phyloP scores from a whole-genome alignment of 2,888 invertebrate genomes.

The Prosopocoilus inquinatus region DNA sequence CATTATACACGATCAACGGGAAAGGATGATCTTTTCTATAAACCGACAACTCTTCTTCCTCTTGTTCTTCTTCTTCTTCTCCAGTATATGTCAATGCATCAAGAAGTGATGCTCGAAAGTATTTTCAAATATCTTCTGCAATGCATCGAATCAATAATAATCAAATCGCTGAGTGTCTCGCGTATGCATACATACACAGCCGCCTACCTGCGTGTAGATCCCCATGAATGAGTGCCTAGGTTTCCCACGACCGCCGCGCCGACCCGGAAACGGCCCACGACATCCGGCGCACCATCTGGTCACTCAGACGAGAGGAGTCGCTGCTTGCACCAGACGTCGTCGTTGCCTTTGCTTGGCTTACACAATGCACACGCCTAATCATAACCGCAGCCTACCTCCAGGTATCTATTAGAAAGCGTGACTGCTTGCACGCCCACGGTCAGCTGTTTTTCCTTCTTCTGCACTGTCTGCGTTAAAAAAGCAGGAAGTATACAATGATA shows the following conservation, averaged over 20 bases:
- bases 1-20: no score
- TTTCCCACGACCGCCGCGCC: conserved; percentile 24
- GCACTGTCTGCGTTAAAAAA: neutral
- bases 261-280: conserved; percentile 25
- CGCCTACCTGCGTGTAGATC: neutral
- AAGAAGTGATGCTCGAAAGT: no score
- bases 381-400: neutral
- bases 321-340: neutral
- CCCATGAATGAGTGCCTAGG: neutral
- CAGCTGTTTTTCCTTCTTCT: neutral
- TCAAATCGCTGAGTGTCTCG: no score
- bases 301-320: conserved; percentile 2
- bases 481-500: neutral
- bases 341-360: no score
- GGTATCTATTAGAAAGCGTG: neutral
- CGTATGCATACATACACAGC: no score
- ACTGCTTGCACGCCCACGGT: neutral
- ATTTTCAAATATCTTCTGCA: no score
- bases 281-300: conserved; percentile 23
- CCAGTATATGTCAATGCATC: no score
- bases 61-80: no score
- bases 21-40: no score
- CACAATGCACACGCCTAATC: neutral
- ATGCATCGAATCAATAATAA: no score
- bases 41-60: no score